Conservation (phyloP, 2,113 vertebrate species). For the Columba janthina region DNA sequence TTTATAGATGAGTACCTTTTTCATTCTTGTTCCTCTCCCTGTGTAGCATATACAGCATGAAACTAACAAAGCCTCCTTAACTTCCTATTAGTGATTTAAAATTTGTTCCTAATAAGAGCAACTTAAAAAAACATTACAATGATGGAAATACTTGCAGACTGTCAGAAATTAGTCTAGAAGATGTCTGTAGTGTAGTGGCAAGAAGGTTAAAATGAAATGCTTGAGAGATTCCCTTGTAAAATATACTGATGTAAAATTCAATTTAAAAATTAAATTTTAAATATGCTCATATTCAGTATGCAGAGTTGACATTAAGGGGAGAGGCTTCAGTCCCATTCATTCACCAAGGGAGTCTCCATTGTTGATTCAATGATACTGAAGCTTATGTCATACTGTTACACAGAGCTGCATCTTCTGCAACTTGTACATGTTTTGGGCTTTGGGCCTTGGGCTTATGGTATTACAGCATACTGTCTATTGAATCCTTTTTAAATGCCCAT, state of each 20-base stretch:
- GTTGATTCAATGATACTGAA: not conserved
- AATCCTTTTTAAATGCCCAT: not conserved
- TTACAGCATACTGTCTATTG: not conserved
- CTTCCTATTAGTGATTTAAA: not conserved
- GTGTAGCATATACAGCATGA: not conserved
- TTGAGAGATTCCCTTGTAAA: not conserved
- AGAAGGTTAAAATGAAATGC: not conserved
- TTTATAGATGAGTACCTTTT: not conserved
- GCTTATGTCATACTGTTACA: not conserved
- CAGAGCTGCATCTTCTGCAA: not conserved
- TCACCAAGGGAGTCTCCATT: not conserved
- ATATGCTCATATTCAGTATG: not conserved
- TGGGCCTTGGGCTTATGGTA: fast-evolving
- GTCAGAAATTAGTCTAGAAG: not conserved
- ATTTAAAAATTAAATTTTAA: not conserved
- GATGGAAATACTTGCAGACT: not conserved
- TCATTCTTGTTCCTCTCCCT: not conserved
- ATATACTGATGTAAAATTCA: not conserved
- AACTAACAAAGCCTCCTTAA: not conserved
- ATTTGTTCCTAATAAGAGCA: not conserved
- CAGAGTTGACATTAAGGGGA: not conserved
- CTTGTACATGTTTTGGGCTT: not conserved
- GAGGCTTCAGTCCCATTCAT: not conserved
- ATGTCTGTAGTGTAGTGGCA: not conserved
- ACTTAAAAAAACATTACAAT: fast-evolving